These are phyloP conservation scores for Calyptomena viridis DNA, from an alignment of 2,113 vertebrate genomes.

Conservation along the genomic window DNA sequence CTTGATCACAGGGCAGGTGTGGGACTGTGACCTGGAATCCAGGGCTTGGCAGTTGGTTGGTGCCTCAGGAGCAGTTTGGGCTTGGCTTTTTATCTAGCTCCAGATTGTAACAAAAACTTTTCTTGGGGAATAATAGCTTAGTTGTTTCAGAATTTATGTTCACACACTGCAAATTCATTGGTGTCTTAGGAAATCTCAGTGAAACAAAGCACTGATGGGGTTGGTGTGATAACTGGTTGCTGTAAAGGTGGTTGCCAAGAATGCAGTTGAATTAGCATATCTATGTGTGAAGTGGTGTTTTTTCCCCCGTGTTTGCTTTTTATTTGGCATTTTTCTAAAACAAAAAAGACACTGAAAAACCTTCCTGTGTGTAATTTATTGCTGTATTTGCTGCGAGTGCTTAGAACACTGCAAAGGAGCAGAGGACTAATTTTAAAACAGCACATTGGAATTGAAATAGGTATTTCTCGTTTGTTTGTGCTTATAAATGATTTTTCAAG, in stretches of 20 bases:
- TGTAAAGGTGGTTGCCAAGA: neutral
- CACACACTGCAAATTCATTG: neutral
- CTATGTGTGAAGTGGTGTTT: neutral
- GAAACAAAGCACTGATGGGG: neutral
- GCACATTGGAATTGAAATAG: neutral
- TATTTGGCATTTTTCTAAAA: neutral
- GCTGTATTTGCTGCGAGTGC: neutral
- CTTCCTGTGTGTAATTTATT: neutral
- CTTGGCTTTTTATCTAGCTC: neutral
- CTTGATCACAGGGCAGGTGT: neutral
- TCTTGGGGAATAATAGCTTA: rapidly evolving
- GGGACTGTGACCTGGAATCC: neutral
- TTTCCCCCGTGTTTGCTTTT: neutral
- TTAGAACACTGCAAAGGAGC: neutral
- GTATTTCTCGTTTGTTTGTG: neutral
- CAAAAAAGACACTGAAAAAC: neutral
- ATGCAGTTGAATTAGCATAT: neutral
- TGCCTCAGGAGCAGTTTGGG: neutral
- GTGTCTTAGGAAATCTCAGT: neutral
- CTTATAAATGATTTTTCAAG: neutral
- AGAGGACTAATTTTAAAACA: neutral
- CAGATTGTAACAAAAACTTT: neutral
- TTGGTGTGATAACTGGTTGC: neutral
- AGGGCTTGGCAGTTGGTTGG: neutral
- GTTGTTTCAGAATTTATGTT: neutral